These are phyloP conservation scores for Haemorhous mexicanus DNA, from an alignment of 2,113 vertebrate species.

Conservation along the genomic window DNA sequence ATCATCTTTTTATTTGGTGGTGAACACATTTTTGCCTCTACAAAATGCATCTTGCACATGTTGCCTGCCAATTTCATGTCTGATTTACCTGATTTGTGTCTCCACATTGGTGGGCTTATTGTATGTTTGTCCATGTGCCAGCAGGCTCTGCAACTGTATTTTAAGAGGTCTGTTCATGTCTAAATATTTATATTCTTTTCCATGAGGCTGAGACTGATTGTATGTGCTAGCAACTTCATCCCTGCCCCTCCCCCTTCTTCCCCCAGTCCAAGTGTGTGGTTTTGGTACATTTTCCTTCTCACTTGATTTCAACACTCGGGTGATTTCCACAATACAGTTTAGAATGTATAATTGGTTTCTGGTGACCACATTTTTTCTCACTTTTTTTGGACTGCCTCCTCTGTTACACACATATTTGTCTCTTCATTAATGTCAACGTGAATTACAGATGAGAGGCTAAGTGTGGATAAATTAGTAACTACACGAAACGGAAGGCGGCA, in stretches of 20 bases:
- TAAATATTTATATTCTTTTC: slow-evolving; percentile 61
- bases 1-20: neutral
- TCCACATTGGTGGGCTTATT: slow-evolving; percentile 59
- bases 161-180: slow-evolving; percentile 55
- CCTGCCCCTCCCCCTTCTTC: neutral
- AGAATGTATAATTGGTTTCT: slow-evolving; percentile 41
- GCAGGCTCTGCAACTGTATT: slow-evolving; percentile 62
- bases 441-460: slow-evolving; percentile 47
- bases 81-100: slow-evolving; percentile 64
- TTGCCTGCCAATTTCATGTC: slow-evolving; percentile 53
- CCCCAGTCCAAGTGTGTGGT: neutral
- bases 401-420: slow-evolving; percentile 39
- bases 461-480: slow-evolving; percentile 38
- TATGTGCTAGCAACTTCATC: slow-evolving; percentile 8
- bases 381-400: slow-evolving; percentile 45
- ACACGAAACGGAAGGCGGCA: neutral
- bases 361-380: slow-evolving; percentile 44
- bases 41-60: neutral
- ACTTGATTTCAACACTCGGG: neutral
- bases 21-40: slow-evolving; percentile 48
- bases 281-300: slow-evolving; percentile 17
- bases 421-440: slow-evolving; percentile 45
- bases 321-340: neutral
- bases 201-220: slow-evolving; percentile 31
- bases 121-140: slow-evolving; percentile 51